Evolutionary conservation across 2,888 invertebrate genomes (phyloP).

Genomic region (Orthosia gracilis): DNA sequence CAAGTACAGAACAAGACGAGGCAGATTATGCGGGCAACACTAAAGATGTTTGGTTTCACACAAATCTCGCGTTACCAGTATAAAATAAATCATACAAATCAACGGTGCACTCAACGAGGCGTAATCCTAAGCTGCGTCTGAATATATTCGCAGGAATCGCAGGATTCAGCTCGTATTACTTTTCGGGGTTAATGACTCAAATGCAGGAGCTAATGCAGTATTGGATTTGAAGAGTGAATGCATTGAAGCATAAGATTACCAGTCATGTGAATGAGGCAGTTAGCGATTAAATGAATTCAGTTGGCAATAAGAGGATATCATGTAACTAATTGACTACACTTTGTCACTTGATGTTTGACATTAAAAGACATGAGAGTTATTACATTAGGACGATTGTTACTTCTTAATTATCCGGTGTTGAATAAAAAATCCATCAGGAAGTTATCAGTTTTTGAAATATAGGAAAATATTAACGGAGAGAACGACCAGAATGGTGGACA

Average conservation of each 20-base stretch:
- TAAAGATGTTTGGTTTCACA: conserved; percentile 64
- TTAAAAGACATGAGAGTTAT: not conserved
- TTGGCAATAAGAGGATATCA: conserved; percentile 14
- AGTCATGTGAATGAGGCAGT: conserved; percentile 20
- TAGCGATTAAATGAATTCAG: conserved; percentile 4
- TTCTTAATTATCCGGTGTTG: not conserved
- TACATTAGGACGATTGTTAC: not conserved
- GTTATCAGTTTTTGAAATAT: not conserved
- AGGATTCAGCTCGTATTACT: conserved; percentile 44
- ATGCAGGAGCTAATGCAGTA: conserved; percentile 26
- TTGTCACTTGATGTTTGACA: conserved; percentile 14
- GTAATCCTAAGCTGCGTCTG: conserved; percentile 38
- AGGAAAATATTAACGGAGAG: not conserved
- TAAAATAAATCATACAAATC: conserved; percentile 60
- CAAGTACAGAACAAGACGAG: conserved; percentile 30
- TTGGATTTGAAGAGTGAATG: conserved; percentile 37
- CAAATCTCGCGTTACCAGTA: conserved; percentile 65
- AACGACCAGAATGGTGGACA: not conserved
- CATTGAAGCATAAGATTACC: conserved; percentile 35
- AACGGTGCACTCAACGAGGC: conserved; percentile 56
- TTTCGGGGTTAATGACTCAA: conserved; percentile 51
- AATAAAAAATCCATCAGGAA: not conserved
- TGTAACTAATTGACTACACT: conserved; percentile 7
- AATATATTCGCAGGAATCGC: conserved; percentile 51
- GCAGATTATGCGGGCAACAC: conserved; percentile 62